A percentile compares a stretch with the other conserved stretches of the same genome.
phyloP scores from a whole-genome alignment of 1,140 invertebrate species.

The Ceratoteleas bidentatus region DNA sequence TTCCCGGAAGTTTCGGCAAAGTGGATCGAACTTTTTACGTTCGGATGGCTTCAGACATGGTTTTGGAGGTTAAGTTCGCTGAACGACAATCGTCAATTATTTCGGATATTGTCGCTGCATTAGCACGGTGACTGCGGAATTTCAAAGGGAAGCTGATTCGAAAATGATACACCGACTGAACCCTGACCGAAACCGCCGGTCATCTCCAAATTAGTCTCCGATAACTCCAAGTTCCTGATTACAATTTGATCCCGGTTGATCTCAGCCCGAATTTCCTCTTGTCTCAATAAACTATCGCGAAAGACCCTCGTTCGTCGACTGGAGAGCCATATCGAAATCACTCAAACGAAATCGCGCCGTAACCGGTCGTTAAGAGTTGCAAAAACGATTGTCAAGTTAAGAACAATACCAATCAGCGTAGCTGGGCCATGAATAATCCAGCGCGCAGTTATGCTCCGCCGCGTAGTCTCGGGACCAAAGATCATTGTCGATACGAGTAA shows the following conservation, averaged over 20 bases:
- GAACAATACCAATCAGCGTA: constrained; percentile 25
- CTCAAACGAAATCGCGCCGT: not conserved
- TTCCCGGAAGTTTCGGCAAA: too few species aligned
- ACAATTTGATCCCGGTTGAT: not conserved
- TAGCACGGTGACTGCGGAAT: not conserved
- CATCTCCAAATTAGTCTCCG: not conserved
- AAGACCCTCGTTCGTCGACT: not conserved
- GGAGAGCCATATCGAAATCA: not conserved
- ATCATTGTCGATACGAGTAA: constrained; percentile 46
- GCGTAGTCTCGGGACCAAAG: constrained; percentile 44
- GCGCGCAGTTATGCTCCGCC: constrained; percentile 33
- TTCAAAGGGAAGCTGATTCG: too few species aligned
- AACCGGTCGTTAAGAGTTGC: constrained; percentile 3
- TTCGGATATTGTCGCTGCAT: not conserved
- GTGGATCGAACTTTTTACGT: too few species aligned
- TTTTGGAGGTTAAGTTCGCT: too few species aligned
- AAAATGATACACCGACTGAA: not conserved
- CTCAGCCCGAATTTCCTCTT: not conserved
- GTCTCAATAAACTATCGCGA: not conserved
- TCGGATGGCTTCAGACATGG: too few species aligned
- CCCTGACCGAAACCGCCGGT: not conserved
- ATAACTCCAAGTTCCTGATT: not conserved
- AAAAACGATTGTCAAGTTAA: constrained; percentile 21
- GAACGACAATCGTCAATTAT: too few species aligned
- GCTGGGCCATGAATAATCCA: constrained; percentile 32